Conservation (phyloP, 2,888 invertebrate species). For the Formica aserva region DNA sequence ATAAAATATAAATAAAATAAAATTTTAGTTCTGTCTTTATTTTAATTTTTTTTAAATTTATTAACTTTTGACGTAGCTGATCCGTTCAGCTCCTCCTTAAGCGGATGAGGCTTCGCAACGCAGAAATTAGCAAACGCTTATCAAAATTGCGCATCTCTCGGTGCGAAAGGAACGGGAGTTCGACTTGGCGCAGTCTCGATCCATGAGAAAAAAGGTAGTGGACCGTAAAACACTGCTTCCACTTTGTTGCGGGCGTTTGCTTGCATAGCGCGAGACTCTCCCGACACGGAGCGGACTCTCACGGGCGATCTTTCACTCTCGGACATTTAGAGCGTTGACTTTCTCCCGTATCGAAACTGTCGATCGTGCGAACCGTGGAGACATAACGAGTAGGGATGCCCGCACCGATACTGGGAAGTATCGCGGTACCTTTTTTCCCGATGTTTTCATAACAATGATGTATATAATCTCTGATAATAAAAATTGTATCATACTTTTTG, state of each 20-base stretch:
- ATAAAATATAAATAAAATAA: too few species aligned
- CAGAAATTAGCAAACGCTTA: conserved; percentile 25
- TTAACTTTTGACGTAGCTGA: too few species aligned
- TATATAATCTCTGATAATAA: background rate
- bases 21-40: too few species aligned
- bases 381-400: conserved; percentile 56
- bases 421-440: background rate
- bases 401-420: conserved; percentile 4
- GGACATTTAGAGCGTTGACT: conserved; percentile 77
- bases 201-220: conserved; percentile 56
- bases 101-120: background rate
- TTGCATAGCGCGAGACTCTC: conserved; percentile 53
- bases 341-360: conserved; percentile 74
- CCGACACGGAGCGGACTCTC: conserved; percentile 66
- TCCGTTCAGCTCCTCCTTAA: background rate
- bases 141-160: conserved; percentile 44
- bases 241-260: conserved; percentile 66
- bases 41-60: too few species aligned
- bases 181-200: conserved; percentile 18
- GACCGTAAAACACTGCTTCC: conserved; percentile 58
- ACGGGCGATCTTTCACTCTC: conserved; percentile 74
- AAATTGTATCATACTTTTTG: background rate
- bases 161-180: conserved; percentile 46
- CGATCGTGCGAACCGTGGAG: conserved; percentile 70
- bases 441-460: background rate